These are phyloP conservation scores for Babylonia areolata DNA, from an alignment of 1,140 invertebrate genomes.

Conservation along the genomic window DNA sequence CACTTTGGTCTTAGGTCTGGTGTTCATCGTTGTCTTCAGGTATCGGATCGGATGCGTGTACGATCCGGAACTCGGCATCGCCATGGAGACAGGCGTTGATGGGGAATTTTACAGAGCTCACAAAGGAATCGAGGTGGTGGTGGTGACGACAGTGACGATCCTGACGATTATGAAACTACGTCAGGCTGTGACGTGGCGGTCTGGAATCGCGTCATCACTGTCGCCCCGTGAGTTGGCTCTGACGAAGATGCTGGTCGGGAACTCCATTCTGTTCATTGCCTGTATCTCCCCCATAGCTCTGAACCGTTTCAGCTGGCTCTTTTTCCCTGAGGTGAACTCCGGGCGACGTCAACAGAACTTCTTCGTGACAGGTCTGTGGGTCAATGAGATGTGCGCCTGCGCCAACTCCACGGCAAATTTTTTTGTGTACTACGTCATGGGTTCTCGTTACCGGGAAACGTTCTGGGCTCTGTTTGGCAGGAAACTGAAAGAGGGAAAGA, in stretches of 20 bases:
- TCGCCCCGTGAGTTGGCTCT: neutral
- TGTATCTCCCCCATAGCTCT: neutral
- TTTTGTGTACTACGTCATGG: conserved; percentile 1
- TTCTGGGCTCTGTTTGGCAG: no score
- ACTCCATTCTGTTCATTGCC: conserved; percentile 9
- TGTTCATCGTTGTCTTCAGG: neutral
- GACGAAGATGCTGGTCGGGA: conserved; percentile 20
- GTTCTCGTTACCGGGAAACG: neutral
- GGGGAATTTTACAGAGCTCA: neutral
- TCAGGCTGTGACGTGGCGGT: neutral
- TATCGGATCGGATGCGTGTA: neutral
- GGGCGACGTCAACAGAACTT: neutral
- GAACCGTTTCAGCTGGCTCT: neutral
- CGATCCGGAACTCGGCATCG: neutral
- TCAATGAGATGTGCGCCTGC: neutral
- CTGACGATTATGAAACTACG: neutral
- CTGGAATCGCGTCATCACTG: neutral
- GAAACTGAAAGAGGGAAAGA: no score
- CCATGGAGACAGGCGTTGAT: no score
- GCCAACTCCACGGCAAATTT: neutral
- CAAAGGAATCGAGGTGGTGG: neutral
- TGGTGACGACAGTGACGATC: neutral
- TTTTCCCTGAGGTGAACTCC: neutral
- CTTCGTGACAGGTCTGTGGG: neutral
- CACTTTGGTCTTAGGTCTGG: neutral